A percentile compares a stretch with the other conserved stretches of the same genome.
Evolutionary conservation across 2,113 vertebrate species (phyloP).

Genomic region (Tetrao urogallus): DNA sequence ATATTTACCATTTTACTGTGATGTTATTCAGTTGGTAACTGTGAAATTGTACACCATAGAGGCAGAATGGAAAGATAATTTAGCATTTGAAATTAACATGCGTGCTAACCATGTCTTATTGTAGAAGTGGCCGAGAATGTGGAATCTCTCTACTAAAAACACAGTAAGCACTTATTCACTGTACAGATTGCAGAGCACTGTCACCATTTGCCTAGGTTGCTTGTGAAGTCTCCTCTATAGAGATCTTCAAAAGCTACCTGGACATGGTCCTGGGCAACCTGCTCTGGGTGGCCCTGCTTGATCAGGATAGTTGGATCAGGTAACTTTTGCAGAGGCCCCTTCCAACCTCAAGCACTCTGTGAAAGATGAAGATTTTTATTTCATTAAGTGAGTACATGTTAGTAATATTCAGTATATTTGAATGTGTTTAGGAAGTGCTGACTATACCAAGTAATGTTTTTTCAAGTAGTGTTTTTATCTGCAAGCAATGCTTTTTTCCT

Average conservation of each 20-base stretch:
- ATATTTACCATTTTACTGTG: neutral
- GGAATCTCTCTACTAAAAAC: neutral
- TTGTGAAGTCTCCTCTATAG: neutral
- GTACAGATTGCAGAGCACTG: neutral
- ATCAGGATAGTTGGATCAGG: neutral
- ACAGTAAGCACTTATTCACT: neutral
- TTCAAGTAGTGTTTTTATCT: neutral
- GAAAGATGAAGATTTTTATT: neutral
- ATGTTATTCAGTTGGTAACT: neutral
- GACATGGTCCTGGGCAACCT: neutral
- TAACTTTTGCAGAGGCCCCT: neutral
- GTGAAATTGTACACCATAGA: neutral
- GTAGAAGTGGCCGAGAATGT: neutral
- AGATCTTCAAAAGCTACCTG: neutral
- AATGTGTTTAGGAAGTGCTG: neutral
- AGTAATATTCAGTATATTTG: neutral
- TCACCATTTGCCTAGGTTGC: neutral
- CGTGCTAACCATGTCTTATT: neutral
- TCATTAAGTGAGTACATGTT: neutral
- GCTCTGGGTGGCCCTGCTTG: neutral
- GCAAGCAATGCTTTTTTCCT: neutral
- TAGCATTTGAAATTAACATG: neutral
- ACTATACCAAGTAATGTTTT: neutral
- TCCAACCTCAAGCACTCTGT: neutral
- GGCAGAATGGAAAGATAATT: neutral